These are phyloP conservation scores for Patiria pectinifera DNA, from an alignment of 53 echinoderm and acorn worm genomes.

Conservation along the genomic window DNA sequence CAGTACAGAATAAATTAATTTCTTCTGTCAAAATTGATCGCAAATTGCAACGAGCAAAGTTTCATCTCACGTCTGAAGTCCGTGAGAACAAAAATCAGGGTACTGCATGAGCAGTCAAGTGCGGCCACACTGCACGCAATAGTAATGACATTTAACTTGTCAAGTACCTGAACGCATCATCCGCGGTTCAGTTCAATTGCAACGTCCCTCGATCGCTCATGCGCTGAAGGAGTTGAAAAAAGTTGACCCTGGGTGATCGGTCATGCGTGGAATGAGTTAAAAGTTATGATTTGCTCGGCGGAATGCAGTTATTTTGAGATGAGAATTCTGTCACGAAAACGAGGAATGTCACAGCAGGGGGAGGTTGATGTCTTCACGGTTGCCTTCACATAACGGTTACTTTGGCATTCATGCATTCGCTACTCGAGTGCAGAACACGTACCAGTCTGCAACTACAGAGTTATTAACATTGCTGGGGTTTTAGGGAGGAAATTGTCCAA, in stretches of 20 bases:
- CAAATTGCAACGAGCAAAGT: too few relatives aligned
- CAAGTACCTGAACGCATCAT: background rate
- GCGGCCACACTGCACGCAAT: background rate
- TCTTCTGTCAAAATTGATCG: too few relatives aligned
- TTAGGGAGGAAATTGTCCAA: too few relatives aligned
- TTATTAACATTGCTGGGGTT: too few relatives aligned
- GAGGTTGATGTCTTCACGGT: background rate
- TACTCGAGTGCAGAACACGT: too few relatives aligned
- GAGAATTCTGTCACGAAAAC: background rate
- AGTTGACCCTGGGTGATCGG: too few relatives aligned
- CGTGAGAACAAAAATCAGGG: background rate
- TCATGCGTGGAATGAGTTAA: background rate
- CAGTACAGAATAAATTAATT: too few relatives aligned
- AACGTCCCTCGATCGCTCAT: background rate
- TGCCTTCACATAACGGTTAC: background rate
- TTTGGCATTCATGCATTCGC: background rate
- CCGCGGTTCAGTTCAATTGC: background rate
- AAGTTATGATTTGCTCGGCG: background rate
- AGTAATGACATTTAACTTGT: background rate
- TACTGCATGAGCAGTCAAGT: background rate
- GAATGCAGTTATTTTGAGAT: background rate
- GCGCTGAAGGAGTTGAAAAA: background rate
- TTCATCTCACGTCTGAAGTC: too few relatives aligned
- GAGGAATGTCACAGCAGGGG: background rate
- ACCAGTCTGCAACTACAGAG: too few relatives aligned